These are phyloP conservation scores for Periplaneta americana DNA, from an alignment of 1,140 invertebrate genomes.

Conservation along the genomic window DNA sequence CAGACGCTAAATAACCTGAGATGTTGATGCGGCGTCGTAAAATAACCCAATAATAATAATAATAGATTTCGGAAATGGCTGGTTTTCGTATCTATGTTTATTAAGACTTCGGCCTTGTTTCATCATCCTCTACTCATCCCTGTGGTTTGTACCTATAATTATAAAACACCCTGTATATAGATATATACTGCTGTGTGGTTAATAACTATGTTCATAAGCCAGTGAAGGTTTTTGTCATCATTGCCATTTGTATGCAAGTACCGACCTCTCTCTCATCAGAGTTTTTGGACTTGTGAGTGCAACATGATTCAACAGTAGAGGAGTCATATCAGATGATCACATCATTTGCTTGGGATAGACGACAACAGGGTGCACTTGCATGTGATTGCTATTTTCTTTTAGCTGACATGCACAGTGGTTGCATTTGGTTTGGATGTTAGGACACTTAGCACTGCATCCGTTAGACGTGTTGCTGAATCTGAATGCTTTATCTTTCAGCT, in stretches of 20 bases:
- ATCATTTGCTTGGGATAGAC: neutral
- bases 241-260: neutral
- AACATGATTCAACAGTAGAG: neutral
- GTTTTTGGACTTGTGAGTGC: neutral
- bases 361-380: neutral
- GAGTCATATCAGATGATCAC: neutral
- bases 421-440: neutral
- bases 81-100: too few species aligned
- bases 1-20: too few species aligned
- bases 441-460: neutral
- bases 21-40: too few species aligned
- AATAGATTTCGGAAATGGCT: too few species aligned
- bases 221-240: neutral
- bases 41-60: too few species aligned
- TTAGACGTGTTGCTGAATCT: neutral
- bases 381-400: neutral
- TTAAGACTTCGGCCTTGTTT: too few species aligned
- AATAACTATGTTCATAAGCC: too few species aligned
- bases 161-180: too few species aligned
- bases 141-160: too few species aligned
- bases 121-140: too few species aligned
- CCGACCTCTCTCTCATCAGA: neutral
- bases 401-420: neutral
- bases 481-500: neutral
- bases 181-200: too few species aligned